Evolutionary conservation across 2,888 invertebrate species (phyloP), one percentile per base, ranked within the genome.

Genomic region (Pterostichus niger): DNA sequence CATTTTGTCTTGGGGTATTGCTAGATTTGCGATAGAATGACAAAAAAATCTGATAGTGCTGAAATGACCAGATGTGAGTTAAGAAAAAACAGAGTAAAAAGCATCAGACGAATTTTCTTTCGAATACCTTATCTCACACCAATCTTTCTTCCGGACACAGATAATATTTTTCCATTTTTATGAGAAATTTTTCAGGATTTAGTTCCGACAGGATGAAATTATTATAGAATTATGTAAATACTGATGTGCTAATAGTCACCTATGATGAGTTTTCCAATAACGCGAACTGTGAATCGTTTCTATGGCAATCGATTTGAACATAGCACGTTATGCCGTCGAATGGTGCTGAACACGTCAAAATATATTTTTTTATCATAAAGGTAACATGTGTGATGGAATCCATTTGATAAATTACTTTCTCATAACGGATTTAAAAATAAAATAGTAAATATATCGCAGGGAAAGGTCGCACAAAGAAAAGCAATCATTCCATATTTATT

Each of bases 181-280:
- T 13, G n/a, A 2, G 49, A 13, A n/a, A 49, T 49, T 49, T 49
- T 49, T 49, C 49, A 49, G 13, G 49, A 49, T 49, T 49, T 2
- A 49, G 5, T 11, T 49, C 10, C 11, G 0, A 49, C 49, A 11
- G 64, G 35, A 64, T n/a, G 35, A 33, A 64, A 64, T 64, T 59
- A 59, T 59, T 17, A 5, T 24, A 24, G 59, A 59, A 59, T 59
- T 64, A 64, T 64, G 64, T 33, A 64, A 64, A 64, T 64, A 64
- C 35, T 6, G 35, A 13, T 59, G 4, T 31, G 9, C 64, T 64
- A 64, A 64, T 64, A 64, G 35, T 13, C 64, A 64, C 13, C 64
- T 61, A 35, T 64, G 64, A 64, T 64, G 35, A 64, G 64, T 35
- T n/a, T 64, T 24, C 64, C 64, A 64, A 64, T 64, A 64, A 5